Evolutionary conservation across 2,888 invertebrate genomes (phyloP).

Genomic region (Caenorhabditis panamensis): DNA sequence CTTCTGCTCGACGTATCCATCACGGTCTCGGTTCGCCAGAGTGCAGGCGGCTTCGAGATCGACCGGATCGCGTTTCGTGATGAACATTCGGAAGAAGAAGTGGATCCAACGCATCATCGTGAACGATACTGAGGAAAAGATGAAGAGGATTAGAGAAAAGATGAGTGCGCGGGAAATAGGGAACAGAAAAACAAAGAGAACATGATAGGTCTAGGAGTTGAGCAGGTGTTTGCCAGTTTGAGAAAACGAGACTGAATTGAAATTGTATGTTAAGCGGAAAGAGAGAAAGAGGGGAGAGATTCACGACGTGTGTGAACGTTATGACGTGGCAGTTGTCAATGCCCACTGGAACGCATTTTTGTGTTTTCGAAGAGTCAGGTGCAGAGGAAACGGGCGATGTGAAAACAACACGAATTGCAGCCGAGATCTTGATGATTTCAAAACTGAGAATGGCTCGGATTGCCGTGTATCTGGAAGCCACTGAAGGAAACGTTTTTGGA

Average conservation of each 20-base stretch:
- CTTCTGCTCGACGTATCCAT: not conserved
- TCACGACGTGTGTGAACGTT: too few species aligned
- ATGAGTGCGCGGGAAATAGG: not conserved
- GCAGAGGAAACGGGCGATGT: too few species aligned
- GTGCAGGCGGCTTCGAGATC: slow-evolving; percentile 10
- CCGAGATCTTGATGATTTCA: too few species aligned
- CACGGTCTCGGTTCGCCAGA: not conserved
- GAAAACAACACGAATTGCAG: too few species aligned
- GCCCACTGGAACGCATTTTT: not conserved
- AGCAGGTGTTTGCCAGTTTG: too few species aligned
- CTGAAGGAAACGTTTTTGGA: too few species aligned
- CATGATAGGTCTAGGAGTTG: not conserved
- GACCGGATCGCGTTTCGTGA: slow-evolving; percentile 12
- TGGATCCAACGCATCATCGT: slow-evolving; percentile 12
- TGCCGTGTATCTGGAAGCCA: too few species aligned
- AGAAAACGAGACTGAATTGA: too few species aligned
- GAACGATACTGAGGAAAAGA: not conserved
- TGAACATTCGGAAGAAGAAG: slow-evolving; percentile 23
- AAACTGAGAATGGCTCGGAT: too few species aligned
- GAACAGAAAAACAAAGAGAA: slow-evolving; percentile 9
- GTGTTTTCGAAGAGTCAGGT: not conserved
- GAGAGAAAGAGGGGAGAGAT: too few species aligned
- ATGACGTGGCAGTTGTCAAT: not conserved
- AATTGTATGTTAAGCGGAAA: too few species aligned
- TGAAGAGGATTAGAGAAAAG: slow-evolving; percentile 28